Evolutionary conservation across 2,888 invertebrate genomes (phyloP), one percentile per base, ranked within the genome.

Genomic region (Andrena bicolor): DNA sequence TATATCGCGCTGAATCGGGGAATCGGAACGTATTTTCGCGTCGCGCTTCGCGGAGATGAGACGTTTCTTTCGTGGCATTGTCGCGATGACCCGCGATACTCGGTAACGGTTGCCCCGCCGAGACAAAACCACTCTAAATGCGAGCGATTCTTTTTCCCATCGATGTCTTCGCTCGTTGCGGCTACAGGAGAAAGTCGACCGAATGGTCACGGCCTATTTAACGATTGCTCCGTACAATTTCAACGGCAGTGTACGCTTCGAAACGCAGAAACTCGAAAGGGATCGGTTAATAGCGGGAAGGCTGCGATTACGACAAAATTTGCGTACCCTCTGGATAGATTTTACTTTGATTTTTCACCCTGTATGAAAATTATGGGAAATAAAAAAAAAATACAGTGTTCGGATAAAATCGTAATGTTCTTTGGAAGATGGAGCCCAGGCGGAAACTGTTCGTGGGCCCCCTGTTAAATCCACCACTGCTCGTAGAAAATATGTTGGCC

Each of bases 121-220:
- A 35, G 20, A 77, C 63, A n/a, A 63, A 49, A 30, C 58, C n/a
- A 60, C 77, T 87, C 71, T 61, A 83, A 83, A 83, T 81, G 64
- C 58, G 58, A 76, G 30, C 53, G 10, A 73, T 76, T 79, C 76
- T 82, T 84, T 80, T 32, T 23, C 28, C 23, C 68, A 41, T 41
- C 41, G 68, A 81, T 76, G 83, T 88, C 84, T 87, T 88, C 88
- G 86, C 77, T 86, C 61, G 76, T 87, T 86, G 89, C 86, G 86
- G 76, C 64, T 84, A 74, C 82, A 78, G 88, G 92, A 92, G 92
- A 92, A 92, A 92, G 92, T 91, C 88, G 89, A 85, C 73, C 87
- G 89, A 90, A 91, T 90, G 88, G 91, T 91, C 90, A 91, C 91
- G 91, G 90, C 90, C 91, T 92, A 91, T 92, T 92, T 92, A 91